A percentile compares a stretch with the other conserved stretches of the same genome.
These are phyloP conservation scores for Papilio machaon DNA, from an alignment of 1,140 invertebrate genomes.

Conservation along the genomic window DNA sequence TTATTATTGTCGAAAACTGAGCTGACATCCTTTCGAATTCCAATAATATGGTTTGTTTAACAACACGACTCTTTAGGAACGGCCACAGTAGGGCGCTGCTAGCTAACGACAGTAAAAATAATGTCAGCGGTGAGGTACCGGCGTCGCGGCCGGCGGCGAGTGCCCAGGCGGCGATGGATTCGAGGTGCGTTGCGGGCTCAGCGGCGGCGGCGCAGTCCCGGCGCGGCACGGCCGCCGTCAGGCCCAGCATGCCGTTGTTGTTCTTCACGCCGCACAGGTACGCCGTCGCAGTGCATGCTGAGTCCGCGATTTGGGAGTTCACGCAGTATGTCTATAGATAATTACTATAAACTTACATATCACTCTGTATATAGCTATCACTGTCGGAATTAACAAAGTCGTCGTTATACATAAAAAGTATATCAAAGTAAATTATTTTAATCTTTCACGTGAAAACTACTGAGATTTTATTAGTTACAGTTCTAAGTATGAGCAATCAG, in stretches of 20 bases:
- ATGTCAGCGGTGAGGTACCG: constrained; percentile 76
- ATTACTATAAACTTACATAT: background rate
- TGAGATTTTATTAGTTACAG: too few species aligned
- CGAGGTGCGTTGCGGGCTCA: constrained; percentile 79
- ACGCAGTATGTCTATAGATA: constrained; percentile 87
- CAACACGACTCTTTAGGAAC: background rate
- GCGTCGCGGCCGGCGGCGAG: constrained; percentile 84
- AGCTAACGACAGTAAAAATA: background rate
- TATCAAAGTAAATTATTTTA: too few species aligned
- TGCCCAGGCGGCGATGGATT: constrained; percentile 87
- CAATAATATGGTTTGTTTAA: too few species aligned
- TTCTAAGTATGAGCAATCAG: too few species aligned
- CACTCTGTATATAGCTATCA: too few species aligned
- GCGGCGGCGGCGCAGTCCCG: constrained; percentile 82
- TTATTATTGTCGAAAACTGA: too few species aligned
- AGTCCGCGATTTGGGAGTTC: constrained; percentile 88
- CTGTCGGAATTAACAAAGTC: background rate
- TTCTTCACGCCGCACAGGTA: constrained; percentile 90
- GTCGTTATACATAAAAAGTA: background rate
- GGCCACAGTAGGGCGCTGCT: background rate
- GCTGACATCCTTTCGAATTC: too few species aligned
- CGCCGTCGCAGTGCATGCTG: constrained; percentile 89
- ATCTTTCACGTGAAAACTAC: too few species aligned
- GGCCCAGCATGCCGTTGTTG: constrained; percentile 88
- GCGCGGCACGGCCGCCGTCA: constrained; percentile 83